Conservation (phyloP, 2,888 invertebrate species). For the Poecilus cupreus region DNA sequence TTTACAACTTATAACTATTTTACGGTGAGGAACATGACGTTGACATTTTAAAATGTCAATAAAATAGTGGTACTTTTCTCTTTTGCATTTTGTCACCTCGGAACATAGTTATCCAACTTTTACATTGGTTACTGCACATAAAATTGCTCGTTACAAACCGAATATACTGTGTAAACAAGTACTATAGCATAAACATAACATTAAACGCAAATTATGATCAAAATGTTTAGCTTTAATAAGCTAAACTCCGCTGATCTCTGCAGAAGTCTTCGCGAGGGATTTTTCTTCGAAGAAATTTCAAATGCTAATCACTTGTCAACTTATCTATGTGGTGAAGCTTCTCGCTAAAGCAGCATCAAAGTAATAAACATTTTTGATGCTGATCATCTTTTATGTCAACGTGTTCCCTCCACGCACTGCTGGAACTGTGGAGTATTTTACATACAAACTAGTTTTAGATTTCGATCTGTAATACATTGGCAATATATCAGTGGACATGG, state of each 20-base stretch:
- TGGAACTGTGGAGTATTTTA: constrained; percentile 45
- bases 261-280: background rate
- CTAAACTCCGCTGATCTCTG: constrained; percentile 4
- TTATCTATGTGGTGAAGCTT: constrained; percentile 4
- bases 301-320: constrained; percentile 34
- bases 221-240: constrained; percentile 35
- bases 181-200: constrained; percentile 21
- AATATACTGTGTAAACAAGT: constrained; percentile 25
- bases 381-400: constrained; percentile 49
- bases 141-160: background rate
- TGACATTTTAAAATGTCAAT: background rate
- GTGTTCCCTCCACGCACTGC: constrained; percentile 37
- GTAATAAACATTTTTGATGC: constrained; percentile 52
- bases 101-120: background rate
- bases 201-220: constrained; percentile 26
- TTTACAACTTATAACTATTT: background rate
- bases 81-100: background rate
- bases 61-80: background rate
- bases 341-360: background rate
- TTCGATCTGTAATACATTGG: constrained; percentile 59
- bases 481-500: constrained; percentile 53
- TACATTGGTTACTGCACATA: background rate
- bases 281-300: background rate
- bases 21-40: background rate
- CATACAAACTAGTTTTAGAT: constrained; percentile 59